Percentiles rank a stretch among this genome's conserved stretches.
Conservation (phyloP, 2,113 vertebrate species). For the Carassius carassius region DNA sequence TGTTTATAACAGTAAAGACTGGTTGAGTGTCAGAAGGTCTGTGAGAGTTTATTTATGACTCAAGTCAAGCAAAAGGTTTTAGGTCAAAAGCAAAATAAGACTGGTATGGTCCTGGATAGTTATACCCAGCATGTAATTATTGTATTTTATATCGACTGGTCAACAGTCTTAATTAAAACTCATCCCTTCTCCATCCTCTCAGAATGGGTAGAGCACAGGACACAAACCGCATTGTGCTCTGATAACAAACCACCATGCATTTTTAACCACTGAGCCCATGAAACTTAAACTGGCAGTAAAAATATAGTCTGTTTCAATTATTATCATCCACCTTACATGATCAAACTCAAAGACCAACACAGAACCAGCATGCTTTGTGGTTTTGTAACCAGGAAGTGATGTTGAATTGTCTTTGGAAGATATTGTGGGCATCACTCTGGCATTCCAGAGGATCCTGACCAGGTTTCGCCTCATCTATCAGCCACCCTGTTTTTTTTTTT, state of each 20-base stretch:
- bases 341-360: background rate
- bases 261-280: background rate
- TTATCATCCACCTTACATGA: background rate
- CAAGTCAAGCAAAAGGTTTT: background rate
- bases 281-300: background rate
- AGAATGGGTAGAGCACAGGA: background rate
- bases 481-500: background rate
- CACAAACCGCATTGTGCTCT: background rate
- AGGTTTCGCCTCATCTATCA: conserved; percentile 49
- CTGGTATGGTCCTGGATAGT: background rate
- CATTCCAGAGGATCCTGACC: conserved; percentile 22
- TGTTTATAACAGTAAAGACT: background rate
- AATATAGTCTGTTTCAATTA: background rate
- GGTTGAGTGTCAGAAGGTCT: background rate
- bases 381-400: background rate
- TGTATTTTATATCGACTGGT: background rate
- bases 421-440: conserved; percentile 9
- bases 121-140: background rate
- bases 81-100: background rate
- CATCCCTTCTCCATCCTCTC: background rate
- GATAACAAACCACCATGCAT: background rate
- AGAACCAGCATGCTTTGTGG: background rate
- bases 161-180: background rate
- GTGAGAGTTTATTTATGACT: background rate
- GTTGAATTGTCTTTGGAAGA: background rate